Percentiles rank a stretch among this genome's conserved stretches.
phyloP scores from a whole-genome alignment of 2,797 vertebrate genomes.

The Cryptoprocta ferox region DNA sequence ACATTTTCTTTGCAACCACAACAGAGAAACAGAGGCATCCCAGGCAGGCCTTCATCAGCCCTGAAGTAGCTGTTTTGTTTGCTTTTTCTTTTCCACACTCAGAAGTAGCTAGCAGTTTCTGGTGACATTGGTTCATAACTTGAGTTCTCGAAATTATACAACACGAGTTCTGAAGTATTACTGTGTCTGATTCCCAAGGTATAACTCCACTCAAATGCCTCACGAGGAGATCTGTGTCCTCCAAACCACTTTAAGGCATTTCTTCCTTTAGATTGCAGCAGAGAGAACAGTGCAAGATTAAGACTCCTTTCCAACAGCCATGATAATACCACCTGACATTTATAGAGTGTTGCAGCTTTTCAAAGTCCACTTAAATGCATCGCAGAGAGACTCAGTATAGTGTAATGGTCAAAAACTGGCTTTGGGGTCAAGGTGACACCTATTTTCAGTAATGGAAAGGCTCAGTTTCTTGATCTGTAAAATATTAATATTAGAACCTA shows the following conservation, averaged over 20 bases:
- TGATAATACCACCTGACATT: background rate
- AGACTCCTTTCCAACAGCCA: background rate
- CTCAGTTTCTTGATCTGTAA: background rate
- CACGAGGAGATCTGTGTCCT: background rate
- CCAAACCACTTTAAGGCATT: background rate
- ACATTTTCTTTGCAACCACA: background rate
- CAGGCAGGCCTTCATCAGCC: background rate
- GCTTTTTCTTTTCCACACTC: conserved; percentile 1
- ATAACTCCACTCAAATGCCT: background rate
- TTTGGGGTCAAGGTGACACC: background rate
- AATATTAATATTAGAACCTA: background rate
- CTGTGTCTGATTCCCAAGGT: background rate
- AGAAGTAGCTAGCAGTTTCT: conserved; percentile 40
- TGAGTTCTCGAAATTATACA: conserved; percentile 36
- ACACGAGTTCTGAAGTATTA: conserved; percentile 26
- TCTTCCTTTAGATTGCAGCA: background rate
- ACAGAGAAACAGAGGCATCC: background rate
- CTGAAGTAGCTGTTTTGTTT: conserved; percentile 59
- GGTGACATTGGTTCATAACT: background rate
- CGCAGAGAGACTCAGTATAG: background rate
- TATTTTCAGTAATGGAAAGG: background rate
- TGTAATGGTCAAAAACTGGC: background rate
- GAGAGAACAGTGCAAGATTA: background rate
- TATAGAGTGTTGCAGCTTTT: background rate
- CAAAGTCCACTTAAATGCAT: background rate